Base-by-base conservation (phyloP, 2,888 invertebrate species). In the Cephus pygmeus region DNA sequence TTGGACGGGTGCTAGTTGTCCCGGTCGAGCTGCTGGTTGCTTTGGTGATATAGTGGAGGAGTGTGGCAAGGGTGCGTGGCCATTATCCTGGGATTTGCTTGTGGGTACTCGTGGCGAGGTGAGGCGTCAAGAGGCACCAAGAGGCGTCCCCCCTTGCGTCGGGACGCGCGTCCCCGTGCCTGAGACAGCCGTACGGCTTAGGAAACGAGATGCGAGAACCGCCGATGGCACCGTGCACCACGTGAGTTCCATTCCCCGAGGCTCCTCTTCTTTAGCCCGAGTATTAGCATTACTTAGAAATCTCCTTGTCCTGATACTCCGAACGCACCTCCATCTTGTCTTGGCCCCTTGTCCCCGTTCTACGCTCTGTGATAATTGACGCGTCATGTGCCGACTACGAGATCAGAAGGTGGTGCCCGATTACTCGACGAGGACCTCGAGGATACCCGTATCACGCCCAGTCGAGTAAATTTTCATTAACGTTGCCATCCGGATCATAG, bases 161-260 rank as follows among this genome's bases (percentile, higher is more conserved):
- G 88, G 85, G 87, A 88, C 86, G 87, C 85, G 84, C 81, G 84
- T 82, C 83, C 78, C 83, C 81, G 87, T 82, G 78, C 78, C 81
- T 82, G 83, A 84, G 83, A 82, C 83, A 75, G 80, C 77, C 79
- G 79, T 80, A 82, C 81, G 83, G 83, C 85, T 83, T 81, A 84
- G 80, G 78, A 83, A 83, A 82, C 84, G 86, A 87, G 84, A 88
- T 88, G 88, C 88, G 85, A 86, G 85, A 85, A 85, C 85, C 88
- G 85, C 86, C 87, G 85, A 88, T 86, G 88, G 86, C 87, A 85
- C 85, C 85, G 83, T 85, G 82, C 88, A 90, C 90, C 90, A 90
- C 89, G 90, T 90, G 90, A 90, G 90, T 90, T 69, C 83, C 84
- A 82, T 77, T 34, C 71, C 76, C 74, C 76, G 80, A 69, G 12